Conservation (phyloP, 2,888 invertebrate species). For the Halictus ligatus region DNA sequence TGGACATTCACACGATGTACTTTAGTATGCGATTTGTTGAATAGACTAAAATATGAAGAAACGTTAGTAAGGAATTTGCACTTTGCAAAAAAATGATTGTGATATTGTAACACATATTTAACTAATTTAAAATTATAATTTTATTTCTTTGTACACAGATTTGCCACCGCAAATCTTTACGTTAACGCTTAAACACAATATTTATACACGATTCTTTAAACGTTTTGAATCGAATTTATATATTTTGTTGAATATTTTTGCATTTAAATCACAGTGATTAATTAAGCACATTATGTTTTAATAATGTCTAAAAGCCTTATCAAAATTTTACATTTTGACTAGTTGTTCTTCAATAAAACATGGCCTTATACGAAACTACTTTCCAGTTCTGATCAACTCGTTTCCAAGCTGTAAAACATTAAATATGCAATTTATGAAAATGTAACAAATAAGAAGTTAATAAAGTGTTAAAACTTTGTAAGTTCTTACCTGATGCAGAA, state of each 20-base stretch:
- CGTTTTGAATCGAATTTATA: slow-evolving; percentile 17
- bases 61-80: slow-evolving; percentile 74
- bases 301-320: slow-evolving; percentile 6
- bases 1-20: slow-evolving; percentile 85
- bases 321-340: slow-evolving; percentile 18
- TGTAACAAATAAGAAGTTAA: slow-evolving; percentile 31
- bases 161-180: slow-evolving; percentile 26
- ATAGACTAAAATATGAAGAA: slow-evolving; percentile 87
- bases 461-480: slow-evolving; percentile 29
- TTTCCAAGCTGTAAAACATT: slow-evolving; percentile 37
- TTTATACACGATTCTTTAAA: slow-evolving; percentile 26
- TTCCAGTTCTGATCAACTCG: slow-evolving; percentile 39
- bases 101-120: slow-evolving; percentile 53
- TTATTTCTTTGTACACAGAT: slow-evolving; percentile 34
- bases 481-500: slow-evolving; percentile 45
- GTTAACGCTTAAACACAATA: slow-evolving; percentile 21
- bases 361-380: slow-evolving; percentile 45
- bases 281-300: slow-evolving; percentile 19
- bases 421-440: slow-evolving; percentile 35
- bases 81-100: slow-evolving; percentile 56
- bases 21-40: slow-evolving; percentile 62
- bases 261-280: slow-evolving; percentile 17
- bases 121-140: slow-evolving; percentile 43
- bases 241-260: slow-evolving; percentile 6
- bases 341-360: slow-evolving; percentile 29